phyloP scores from a whole-genome alignment of 2,797 vertebrate species.

The Chloroceryle amazona region DNA sequence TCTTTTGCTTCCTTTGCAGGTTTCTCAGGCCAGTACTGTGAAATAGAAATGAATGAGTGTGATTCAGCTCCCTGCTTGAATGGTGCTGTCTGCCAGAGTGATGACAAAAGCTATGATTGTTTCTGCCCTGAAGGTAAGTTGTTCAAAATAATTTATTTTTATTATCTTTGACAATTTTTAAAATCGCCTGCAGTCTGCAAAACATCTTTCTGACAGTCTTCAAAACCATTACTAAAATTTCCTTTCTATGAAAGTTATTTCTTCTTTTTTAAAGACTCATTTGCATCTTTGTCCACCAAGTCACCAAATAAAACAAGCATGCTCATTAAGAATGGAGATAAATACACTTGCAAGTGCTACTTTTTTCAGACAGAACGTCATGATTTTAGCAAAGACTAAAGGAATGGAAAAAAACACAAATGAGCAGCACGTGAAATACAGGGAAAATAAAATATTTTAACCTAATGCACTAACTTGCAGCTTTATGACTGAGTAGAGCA shows the following conservation, averaged over 20 bases:
- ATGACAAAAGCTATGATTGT: slow-evolving; percentile 81
- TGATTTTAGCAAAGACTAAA: background rate
- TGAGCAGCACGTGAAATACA: background rate
- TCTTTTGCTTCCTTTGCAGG: slow-evolving; percentile 62
- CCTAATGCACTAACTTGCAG: background rate
- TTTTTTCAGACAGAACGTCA: background rate
- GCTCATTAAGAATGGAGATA: background rate
- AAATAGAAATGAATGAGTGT: slow-evolving; percentile 42
- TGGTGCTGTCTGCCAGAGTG: slow-evolving; percentile 61
- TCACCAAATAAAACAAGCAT: background rate
- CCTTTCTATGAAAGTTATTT: background rate
- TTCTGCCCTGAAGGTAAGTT: slow-evolving; percentile 82
- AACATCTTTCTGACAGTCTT: slow-evolving; percentile 4
- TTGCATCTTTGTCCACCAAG: slow-evolving; percentile 6
- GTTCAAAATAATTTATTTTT: slow-evolving; percentile 61
- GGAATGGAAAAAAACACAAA: background rate
- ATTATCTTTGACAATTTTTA: slow-evolving; percentile 59
- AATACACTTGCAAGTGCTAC: background rate
- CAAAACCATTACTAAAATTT: slow-evolving; percentile 15
- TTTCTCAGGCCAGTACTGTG: slow-evolving; percentile 76
- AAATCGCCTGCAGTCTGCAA: slow-evolving; percentile 32
- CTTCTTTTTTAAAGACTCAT: slow-evolving; percentile 17
- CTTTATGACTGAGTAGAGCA: background rate
- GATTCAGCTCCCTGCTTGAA: slow-evolving; percentile 56
- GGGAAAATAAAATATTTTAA: background rate